A percentile compares a stretch with the other conserved stretches of the same genome.
Conservation (phyloP, 2,888 invertebrate genomes). For the Ferrisia virgata region DNA sequence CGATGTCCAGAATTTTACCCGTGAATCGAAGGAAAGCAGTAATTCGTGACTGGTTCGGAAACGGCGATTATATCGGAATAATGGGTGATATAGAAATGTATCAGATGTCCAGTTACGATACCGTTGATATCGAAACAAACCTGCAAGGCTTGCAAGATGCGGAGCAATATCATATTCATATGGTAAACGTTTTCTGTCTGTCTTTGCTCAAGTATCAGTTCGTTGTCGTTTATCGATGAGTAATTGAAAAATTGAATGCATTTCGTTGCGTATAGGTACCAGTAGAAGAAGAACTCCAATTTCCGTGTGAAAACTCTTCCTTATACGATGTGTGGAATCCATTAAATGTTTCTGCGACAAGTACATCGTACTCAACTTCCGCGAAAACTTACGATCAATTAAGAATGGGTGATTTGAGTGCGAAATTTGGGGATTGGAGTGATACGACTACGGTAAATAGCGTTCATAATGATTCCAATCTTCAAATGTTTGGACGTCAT, state of each 20-base stretch:
- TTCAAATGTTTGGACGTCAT: slow-evolving; percentile 76
- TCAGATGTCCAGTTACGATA: slow-evolving; percentile 82
- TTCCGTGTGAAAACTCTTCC: slow-evolving; percentile 80
- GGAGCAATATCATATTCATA: slow-evolving; percentile 77
- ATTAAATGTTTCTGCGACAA: slow-evolving; percentile 54
- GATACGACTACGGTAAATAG: slow-evolving; percentile 57
- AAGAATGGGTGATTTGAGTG: slow-evolving; percentile 79
- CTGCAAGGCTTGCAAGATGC: slow-evolving; percentile 68
- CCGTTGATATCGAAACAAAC: slow-evolving; percentile 72
- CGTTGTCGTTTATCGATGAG: neutral
- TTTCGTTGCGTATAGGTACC: slow-evolving; percentile 66
- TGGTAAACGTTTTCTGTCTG: slow-evolving; percentile 59
- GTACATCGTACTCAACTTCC: neutral
- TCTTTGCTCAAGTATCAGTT: neutral
- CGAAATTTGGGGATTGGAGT: slow-evolving; percentile 77
- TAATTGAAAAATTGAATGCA: neutral
- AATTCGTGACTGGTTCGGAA: slow-evolving; percentile 82
- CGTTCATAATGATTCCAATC: slow-evolving; percentile 73
- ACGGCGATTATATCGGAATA: slow-evolving; percentile 64
- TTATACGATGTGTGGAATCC: slow-evolving; percentile 88
- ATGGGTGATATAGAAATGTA: slow-evolving; percentile 76
- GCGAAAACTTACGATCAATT: slow-evolving; percentile 74
- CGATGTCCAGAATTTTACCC: slow-evolving; percentile 63
- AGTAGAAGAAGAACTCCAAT: slow-evolving; percentile 76
- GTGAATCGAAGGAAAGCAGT: slow-evolving; percentile 78